These are phyloP conservation scores for Steatornis caripensis DNA, from an alignment of 2,113 vertebrate genomes.

Conservation along the genomic window DNA sequence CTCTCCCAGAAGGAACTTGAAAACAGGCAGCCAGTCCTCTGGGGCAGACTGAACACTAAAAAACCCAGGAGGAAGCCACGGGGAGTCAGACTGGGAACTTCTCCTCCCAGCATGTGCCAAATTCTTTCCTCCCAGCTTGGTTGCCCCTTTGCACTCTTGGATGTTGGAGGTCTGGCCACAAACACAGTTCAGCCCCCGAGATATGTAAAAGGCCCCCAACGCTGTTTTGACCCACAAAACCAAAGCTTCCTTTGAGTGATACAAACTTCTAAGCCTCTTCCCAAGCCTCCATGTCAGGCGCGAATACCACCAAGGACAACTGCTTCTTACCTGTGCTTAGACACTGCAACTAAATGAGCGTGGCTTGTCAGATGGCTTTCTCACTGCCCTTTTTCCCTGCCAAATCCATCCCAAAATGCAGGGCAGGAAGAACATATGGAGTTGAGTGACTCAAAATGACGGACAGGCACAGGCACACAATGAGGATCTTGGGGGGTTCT, in stretches of 20 bases:
- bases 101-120: neutral
- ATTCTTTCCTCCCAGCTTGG: neutral
- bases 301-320: neutral
- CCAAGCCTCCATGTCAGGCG: neutral
- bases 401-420: neutral
- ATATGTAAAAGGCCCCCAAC: accelerated
- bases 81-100: neutral
- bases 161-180: neutral
- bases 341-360: neutral
- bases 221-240: accelerated
- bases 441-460: neutral
- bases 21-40: neutral
- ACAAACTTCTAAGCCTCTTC: neutral
- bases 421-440: neutral
- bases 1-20: accelerated
- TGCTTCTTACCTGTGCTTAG: neutral
- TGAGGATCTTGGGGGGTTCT: neutral
- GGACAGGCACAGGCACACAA: neutral
- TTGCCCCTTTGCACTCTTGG: neutral
- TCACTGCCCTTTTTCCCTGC: neutral
- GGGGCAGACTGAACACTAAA: neutral
- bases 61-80: neutral
- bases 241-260: neutral
- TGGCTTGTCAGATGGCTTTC: neutral
- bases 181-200: accelerated